Percentiles rank a stretch among this genome's conserved stretches.
Evolutionary conservation across 2,113 vertebrate species (phyloP).

Genomic region (Albula goreensis): DNA sequence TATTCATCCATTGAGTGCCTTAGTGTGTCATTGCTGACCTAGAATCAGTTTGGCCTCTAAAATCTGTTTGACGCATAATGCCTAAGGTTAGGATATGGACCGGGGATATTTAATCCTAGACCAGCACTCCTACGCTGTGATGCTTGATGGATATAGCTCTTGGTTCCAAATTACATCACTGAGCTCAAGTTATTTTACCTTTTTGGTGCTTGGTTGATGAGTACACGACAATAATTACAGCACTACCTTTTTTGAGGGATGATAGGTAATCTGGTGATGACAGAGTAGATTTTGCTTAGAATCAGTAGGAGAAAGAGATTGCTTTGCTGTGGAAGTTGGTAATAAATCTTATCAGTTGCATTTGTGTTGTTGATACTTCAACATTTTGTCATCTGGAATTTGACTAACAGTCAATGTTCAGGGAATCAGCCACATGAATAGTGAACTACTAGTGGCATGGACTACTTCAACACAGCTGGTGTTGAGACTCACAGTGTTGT

Average conservation of each 20-base stretch:
- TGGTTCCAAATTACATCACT: not conserved
- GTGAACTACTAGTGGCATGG: not conserved
- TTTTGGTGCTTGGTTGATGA: not conserved
- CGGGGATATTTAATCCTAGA: no score
- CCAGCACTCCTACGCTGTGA: no score
- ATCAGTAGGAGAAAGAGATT: not conserved
- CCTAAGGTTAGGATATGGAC: no score
- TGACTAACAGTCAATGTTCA: not conserved
- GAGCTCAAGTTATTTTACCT: not conserved
- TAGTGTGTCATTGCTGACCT: no score
- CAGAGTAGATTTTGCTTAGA: not conserved
- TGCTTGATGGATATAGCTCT: not conserved
- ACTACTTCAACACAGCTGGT: not conserved
- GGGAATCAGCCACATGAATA: no score
- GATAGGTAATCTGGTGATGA: not conserved
- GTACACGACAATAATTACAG: not conserved
- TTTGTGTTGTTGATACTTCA: not conserved
- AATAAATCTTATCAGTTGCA: not conserved
- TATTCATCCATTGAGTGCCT: no score
- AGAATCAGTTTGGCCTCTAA: no score
- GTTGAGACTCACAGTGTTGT: not conserved
- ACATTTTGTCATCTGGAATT: not conserved
- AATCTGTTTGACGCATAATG: no score
- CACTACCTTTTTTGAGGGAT: not conserved
- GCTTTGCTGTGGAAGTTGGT: not conserved